Percentiles rank a stretch among this genome's conserved stretches.
These are phyloP conservation scores for Mixornis gularis DNA, from an alignment of 2,113 vertebrate genomes.

Conservation along the genomic window DNA sequence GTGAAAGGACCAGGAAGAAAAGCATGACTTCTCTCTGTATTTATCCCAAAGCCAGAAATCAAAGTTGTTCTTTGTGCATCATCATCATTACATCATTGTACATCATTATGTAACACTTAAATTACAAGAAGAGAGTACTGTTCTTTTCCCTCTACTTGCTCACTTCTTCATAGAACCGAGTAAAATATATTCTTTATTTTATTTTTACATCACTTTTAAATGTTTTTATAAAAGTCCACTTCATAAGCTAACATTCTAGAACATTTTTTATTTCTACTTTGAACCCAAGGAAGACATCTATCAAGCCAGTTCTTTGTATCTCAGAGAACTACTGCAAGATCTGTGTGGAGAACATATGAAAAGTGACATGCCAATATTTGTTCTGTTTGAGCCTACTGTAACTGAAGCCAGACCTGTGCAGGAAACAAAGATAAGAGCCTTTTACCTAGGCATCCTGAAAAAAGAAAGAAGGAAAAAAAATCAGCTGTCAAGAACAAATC, in stretches of 20 bases:
- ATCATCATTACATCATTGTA: too few species aligned
- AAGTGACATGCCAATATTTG: background rate
- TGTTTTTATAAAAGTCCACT: background rate
- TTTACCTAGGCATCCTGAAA: background rate
- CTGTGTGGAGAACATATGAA: background rate
- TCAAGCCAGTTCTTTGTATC: background rate
- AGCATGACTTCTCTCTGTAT: background rate
- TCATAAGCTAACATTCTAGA: background rate
- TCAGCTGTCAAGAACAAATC: background rate
- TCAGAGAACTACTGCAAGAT: background rate
- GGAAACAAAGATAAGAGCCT: background rate
- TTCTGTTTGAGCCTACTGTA: background rate
- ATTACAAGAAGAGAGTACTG: background rate
- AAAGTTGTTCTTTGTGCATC: background rate
- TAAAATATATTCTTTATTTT: background rate
- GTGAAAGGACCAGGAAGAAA: background rate
- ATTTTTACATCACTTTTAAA: background rate
- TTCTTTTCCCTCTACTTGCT: background rate
- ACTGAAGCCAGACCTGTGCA: background rate
- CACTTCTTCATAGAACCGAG: background rate
- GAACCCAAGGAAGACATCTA: background rate
- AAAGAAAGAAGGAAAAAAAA: background rate
- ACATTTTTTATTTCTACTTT: background rate
- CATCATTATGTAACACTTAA: background rate
- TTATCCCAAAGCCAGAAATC: background rate